phyloP scores from a whole-genome alignment of 2,888 invertebrate genomes.

The Hedya salicella region DNA sequence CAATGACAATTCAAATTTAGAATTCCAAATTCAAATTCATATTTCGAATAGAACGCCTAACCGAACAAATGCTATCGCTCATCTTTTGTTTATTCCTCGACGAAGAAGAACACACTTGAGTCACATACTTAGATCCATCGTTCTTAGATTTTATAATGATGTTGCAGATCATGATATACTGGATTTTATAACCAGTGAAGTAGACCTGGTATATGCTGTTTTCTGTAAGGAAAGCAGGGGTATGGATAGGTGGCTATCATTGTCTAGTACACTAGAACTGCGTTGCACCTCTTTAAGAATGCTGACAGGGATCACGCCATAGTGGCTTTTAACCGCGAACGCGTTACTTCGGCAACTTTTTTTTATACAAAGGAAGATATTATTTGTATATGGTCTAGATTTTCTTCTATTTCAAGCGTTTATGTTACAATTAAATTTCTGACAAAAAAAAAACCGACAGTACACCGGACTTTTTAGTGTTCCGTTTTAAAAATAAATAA shows the following conservation, averaged over 20 bases:
- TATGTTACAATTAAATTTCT: too few relatives aligned
- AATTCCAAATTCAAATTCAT: slow-evolving; percentile 49
- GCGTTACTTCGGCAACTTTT: neutral
- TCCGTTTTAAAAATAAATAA: slow-evolving; percentile 29
- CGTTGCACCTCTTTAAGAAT: neutral
- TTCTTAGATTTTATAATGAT: slow-evolving; percentile 29
- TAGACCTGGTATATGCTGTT: neutral
- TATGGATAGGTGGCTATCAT: neutral
- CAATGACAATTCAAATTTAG: slow-evolving; percentile 52
- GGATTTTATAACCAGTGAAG: slow-evolving; percentile 53
- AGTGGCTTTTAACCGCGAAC: slow-evolving; percentile 3
- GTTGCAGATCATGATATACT: slow-evolving; percentile 52
- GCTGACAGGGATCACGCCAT: neutral
- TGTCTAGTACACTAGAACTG: slow-evolving; percentile 12
- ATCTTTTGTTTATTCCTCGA: slow-evolving; percentile 77
- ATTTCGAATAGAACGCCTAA: slow-evolving; percentile 56
- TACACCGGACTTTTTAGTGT: too few relatives aligned
- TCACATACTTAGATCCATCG: neutral
- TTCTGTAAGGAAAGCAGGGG: neutral
- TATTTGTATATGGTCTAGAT: neutral
- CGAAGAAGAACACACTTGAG: slow-evolving; percentile 2
- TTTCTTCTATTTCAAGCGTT: too few relatives aligned
- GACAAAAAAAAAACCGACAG: too few relatives aligned
- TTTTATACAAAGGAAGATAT: slow-evolving; percentile 4
- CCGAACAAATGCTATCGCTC: slow-evolving; percentile 82